Evolutionary conservation across 2,797 vertebrate species (phyloP).

Genomic region (Microcaecilia unicolor): DNA sequence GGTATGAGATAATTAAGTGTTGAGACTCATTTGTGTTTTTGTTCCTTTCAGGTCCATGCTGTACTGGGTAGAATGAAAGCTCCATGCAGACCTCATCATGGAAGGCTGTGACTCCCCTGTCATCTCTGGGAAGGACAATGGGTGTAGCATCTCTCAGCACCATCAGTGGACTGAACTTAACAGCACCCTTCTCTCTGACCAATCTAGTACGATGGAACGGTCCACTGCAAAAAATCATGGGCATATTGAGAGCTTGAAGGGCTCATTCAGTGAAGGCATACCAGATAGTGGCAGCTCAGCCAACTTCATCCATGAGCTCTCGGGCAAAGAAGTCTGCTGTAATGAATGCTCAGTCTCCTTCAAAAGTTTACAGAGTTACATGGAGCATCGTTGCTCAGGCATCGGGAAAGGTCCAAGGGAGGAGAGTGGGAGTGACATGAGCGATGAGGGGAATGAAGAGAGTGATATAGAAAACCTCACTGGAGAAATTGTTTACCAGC

Average conservation of each 20-base stretch:
- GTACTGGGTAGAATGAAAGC: constrained; percentile 95
- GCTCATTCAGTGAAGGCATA: constrained; percentile 50
- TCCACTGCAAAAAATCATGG: constrained; percentile 45
- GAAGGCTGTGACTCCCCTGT: constrained; percentile 99
- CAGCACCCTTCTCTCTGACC: constrained; percentile 74
- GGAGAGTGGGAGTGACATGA: constrained; percentile 89
- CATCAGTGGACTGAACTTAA: constrained; percentile 74
- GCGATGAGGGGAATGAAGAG: constrained; percentile 83
- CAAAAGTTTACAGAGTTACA: constrained; percentile 76
- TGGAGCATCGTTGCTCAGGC: constrained; percentile 89
- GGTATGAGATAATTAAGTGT: neutral
- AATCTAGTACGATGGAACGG: constrained; percentile 59
- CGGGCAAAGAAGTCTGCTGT: constrained; percentile 59
- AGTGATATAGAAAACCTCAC: constrained; percentile 96
- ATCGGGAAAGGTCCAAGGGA: constrained; percentile 61
- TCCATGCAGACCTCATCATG: constrained; percentile 97
- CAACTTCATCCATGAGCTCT: constrained; percentile 37
- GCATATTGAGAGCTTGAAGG: constrained; percentile 61
- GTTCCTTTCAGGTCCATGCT: constrained; percentile 62
- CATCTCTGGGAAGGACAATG: constrained; percentile 98
- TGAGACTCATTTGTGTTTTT: neutral
- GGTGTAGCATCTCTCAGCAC: constrained; percentile 84
- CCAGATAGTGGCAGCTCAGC: constrained; percentile 38
- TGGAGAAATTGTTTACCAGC: constrained; percentile 96
- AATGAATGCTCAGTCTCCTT: constrained; percentile 62